A percentile compares a stretch with the other conserved stretches of the same genome.
phyloP scores from a whole-genome alignment of 2,888 invertebrate genomes.

The Callyntrura guangdongensis region DNA sequence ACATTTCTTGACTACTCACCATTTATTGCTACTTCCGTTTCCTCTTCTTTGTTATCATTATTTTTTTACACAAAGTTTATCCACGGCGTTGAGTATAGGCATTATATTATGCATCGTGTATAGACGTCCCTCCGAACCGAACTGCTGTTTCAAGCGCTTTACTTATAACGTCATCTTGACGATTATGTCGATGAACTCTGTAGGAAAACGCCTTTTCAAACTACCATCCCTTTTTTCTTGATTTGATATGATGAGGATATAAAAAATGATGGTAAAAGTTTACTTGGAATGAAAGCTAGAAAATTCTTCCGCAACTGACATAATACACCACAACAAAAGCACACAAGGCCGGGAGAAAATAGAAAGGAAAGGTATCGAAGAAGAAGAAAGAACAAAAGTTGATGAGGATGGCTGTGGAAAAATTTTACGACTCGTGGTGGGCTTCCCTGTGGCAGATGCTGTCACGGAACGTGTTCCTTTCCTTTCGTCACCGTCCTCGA shows the following conservation, averaged over 20 bases:
- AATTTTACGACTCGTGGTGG: constrained; percentile 62
- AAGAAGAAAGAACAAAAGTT: constrained; percentile 5
- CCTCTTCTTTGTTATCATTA: constrained; percentile 56
- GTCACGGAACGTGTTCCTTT: constrained; percentile 46
- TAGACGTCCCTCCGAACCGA: neutral
- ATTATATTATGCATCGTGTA: neutral
- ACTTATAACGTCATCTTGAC: constrained; percentile 41
- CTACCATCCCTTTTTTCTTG: constrained; percentile 37
- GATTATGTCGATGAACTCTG: constrained; percentile 71
- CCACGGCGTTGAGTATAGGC: neutral
- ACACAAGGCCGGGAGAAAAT: neutral
- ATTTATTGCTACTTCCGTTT: constrained; percentile 51
- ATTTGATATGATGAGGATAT: constrained; percentile 60
- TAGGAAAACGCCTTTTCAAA: constrained; percentile 32
- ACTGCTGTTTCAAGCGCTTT: constrained; percentile 1
- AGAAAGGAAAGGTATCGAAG: neutral
- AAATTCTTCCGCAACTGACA: constrained; percentile 64
- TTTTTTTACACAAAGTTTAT: constrained; percentile 28
- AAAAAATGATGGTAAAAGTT: constrained; percentile 71
- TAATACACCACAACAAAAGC: neutral
- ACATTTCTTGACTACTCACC: constrained; percentile 66
- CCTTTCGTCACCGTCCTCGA: constrained; percentile 45
- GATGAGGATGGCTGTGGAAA: constrained; percentile 52
- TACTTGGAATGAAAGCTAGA: constrained; percentile 58
- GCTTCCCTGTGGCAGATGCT: constrained; percentile 57